These are phyloP conservation scores for Pionites leucogaster DNA, from an alignment of 2,113 vertebrate species.

Conservation along the genomic window DNA sequence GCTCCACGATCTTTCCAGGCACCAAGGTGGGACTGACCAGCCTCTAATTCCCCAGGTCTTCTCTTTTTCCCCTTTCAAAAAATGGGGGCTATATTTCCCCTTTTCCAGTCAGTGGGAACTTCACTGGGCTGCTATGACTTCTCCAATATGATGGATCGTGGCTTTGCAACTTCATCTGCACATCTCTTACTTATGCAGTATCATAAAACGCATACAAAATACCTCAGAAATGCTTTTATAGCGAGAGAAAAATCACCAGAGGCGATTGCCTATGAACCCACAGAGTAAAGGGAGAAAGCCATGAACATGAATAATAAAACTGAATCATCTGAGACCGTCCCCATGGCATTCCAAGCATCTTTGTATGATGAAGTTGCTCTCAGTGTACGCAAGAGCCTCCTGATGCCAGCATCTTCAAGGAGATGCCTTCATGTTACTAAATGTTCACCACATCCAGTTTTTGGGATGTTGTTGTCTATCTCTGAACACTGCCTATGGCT, in stretches of 20 bases:
- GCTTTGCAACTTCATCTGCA: neutral
- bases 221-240: neutral
- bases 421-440: neutral
- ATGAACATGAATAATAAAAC: neutral
- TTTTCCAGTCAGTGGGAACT: neutral
- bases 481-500: neutral
- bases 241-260: neutral
- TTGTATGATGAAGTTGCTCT: neutral
- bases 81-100: neutral
- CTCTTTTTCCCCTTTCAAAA: neutral
- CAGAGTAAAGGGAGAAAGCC: neutral
- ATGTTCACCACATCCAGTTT: neutral
- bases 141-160: neutral
- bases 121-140: neutral
- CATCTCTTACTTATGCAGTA: neutral
- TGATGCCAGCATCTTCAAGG: neutral
- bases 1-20: neutral
- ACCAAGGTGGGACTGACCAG: neutral
- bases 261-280: neutral
- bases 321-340: neutral
- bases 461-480: neutral
- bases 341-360: neutral
- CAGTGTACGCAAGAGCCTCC: fast-evolving
- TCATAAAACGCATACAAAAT: neutral
- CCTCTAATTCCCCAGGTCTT: neutral